Conservation (phyloP, 2,113 vertebrate genomes). For the Regulus satrapa region DNA sequence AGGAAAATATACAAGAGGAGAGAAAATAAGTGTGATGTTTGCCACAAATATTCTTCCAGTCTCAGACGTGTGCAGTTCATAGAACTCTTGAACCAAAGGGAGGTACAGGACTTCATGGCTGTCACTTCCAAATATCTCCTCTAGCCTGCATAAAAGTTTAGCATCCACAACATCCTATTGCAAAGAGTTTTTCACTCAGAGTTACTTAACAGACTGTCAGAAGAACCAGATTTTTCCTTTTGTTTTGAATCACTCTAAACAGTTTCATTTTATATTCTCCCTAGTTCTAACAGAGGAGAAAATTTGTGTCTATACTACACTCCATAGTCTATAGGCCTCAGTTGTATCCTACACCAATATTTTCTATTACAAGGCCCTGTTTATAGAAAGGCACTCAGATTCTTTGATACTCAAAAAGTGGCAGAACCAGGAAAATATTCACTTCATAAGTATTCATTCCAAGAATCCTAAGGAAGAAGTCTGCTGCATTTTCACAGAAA, state of each 20-base stretch:
- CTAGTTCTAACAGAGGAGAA: neutral
- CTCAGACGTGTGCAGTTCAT: neutral
- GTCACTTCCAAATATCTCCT: neutral
- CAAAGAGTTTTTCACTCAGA: neutral
- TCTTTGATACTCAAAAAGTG: neutral
- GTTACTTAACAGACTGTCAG: neutral
- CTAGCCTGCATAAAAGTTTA: neutral
- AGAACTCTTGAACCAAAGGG: neutral
- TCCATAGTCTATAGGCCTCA: neutral
- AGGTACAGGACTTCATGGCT: neutral
- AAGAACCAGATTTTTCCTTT: neutral
- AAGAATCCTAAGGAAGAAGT: neutral
- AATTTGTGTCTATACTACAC: neutral
- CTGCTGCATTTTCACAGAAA: neutral
- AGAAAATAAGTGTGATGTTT: neutral
- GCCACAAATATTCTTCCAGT: neutral
- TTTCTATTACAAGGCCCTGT: neutral
- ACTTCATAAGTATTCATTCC: neutral
- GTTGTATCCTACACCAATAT: neutral
- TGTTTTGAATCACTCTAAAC: neutral
- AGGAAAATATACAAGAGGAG: neutral
- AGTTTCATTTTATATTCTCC: neutral
- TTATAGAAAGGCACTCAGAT: neutral
- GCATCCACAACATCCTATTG: neutral
- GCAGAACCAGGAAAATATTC: neutral